Evolutionary conservation across 2,888 invertebrate species (phyloP).

Genomic region (Leptinotarsa tumamoca): DNA sequence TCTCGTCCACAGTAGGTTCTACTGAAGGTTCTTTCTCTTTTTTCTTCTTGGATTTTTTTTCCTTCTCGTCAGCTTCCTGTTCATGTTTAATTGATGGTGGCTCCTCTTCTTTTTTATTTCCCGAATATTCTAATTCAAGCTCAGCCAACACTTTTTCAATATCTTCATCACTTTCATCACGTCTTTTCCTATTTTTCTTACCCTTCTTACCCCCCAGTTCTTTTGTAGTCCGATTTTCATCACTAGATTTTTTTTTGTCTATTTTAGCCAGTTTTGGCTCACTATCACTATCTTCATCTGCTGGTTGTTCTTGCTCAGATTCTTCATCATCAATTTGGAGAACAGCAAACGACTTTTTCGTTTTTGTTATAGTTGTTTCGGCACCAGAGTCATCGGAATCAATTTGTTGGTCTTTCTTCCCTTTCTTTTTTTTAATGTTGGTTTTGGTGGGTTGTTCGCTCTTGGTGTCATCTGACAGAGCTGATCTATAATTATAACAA

Average conservation of each 20-base stretch:
- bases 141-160: conserved; percentile 87
- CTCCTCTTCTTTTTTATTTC: conserved; percentile 45
- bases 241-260: conserved; percentile 64
- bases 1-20: conserved; percentile 63
- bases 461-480: conserved; percentile 22
- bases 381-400: conserved; percentile 64
- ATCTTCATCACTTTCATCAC: conserved; percentile 83
- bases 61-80: conserved; percentile 64
- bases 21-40: conserved; percentile 50
- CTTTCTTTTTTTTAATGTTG: conserved; percentile 51
- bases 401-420: conserved; percentile 62
- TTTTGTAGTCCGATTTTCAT: conserved; percentile 62
- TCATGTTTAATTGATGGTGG: conserved; percentile 27
- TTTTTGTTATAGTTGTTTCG: conserved; percentile 63
- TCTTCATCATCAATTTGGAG: conserved; percentile 76
- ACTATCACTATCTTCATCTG: conserved; percentile 62
- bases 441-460: conserved; percentile 23
- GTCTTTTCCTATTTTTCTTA: conserved; percentile 79
- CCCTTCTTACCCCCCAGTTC: conserved; percentile 75
- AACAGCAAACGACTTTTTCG: conserved; percentile 71
- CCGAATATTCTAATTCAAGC: conserved; percentile 83
- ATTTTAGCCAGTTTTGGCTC: conserved; percentile 64
- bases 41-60: conserved; percentile 48
- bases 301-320: conserved; percentile 60
- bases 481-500: conserved; percentile 21